Base-by-base conservation (phyloP, 2,888 invertebrate species). In the Conomelus anceps region DNA sequence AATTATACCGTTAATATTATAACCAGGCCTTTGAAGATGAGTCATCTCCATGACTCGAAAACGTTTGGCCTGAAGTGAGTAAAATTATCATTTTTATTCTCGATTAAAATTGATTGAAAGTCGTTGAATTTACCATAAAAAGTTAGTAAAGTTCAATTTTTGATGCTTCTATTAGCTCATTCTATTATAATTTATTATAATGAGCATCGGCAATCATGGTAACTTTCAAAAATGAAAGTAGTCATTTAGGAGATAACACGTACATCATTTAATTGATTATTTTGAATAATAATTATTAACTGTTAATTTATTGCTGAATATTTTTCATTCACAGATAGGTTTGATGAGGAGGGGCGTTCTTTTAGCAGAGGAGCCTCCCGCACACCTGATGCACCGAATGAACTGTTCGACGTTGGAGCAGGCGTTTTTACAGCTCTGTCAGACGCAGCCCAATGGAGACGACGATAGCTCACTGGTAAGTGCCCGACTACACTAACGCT, bases 311-410 rank as follows among this genome's bases (percentile, higher is more conserved):
- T n/a, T n/a, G n/a, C n/a, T n/a, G n/a, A n/a, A n/a, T n/a, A n/a
- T n/a, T n/a, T 86, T 0, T 26, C 22, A 3, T 86, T 24, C 23
- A 23, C 91, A 93, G 93, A 94, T 94, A 90, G 94, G 94, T 17
- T 92, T 94, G 89, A 94, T 94, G 94, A 92, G 94, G 91, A 93
- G 93, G 90, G 94, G 94, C 0, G 92, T 93, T 34, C 91, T 94
- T 6, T 91, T 94, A 63, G 94, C 94, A 0, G 94, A 94, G 92
- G 93, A 94, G 90, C 92, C 93, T 22, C 94, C 94, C 0, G 90
- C 91, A 6, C 91, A 92, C 17, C 91, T 94, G 22, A 92, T 94
- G 89, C 91, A 91, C 26, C 88, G 91, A 17, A 92, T 92, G 89
- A 91, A 92, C 22, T 92, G 92, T 88, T 84, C 90, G 7, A 92